These are phyloP conservation scores for Girardinus metallicus DNA, from an alignment of 2,797 vertebrate species.

Conservation along the genomic window DNA sequence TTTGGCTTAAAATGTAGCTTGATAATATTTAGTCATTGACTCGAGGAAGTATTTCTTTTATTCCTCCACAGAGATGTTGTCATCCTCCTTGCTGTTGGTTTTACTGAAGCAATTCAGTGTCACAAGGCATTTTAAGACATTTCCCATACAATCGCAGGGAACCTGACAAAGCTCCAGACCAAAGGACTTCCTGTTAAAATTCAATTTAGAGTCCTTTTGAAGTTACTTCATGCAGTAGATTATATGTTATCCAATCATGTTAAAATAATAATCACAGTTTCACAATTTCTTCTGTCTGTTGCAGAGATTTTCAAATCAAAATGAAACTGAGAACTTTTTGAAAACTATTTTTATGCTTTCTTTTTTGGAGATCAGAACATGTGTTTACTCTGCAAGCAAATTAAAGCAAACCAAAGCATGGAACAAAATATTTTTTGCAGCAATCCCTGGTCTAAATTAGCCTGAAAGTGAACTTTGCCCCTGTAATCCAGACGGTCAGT, in stretches of 20 bases:
- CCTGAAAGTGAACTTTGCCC: constrained; percentile 50
- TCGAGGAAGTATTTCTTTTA: neutral
- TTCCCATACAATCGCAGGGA: no score
- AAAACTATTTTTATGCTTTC: neutral
- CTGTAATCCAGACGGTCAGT: constrained; percentile 10
- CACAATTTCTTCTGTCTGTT: no score
- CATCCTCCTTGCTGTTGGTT: no score
- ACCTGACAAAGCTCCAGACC: no score
- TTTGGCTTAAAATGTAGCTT: neutral
- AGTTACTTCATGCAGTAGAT: no score
- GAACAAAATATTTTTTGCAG: neutral
- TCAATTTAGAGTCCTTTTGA: no score
- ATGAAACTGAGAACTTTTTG: neutral
- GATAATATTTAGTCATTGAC: neutral
- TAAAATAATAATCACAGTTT: no score
- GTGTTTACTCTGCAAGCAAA: neutral
- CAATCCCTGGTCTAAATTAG: constrained; percentile 16
- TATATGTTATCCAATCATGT: no score
- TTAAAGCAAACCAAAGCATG: neutral
- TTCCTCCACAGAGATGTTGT: neutral
- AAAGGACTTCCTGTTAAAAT: no score
- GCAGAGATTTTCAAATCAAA: neutral
- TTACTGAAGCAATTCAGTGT: no score
- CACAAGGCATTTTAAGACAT: no score
- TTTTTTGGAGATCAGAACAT: neutral